Conservation (phyloP, 23 tunicate genomes). For the Ciona savignyi region DNA sequence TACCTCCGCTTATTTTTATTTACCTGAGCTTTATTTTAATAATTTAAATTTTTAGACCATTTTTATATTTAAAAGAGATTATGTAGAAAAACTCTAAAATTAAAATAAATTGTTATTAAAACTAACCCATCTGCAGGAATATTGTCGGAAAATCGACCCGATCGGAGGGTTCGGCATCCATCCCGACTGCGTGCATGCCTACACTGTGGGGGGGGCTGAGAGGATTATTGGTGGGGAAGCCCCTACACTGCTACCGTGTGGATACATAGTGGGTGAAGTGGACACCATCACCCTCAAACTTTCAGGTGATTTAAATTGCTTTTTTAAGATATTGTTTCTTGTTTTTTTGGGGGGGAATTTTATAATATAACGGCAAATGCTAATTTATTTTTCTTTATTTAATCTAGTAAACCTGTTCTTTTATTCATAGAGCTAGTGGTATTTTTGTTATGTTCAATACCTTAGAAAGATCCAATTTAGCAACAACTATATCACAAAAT, state of each 20-base stretch:
- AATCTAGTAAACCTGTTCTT: not conserved
- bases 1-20: no score
- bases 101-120: no score
- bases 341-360: no score
- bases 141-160: conserved; percentile 59
- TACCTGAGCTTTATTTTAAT: no score
- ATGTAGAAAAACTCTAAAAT: no score
- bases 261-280: conserved; percentile 65
- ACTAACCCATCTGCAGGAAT: conserved; percentile 29
- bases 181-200: conserved; percentile 17
- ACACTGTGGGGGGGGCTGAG: conserved; percentile 57
- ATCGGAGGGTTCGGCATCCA: conserved; percentile 27
- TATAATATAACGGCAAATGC: no score
- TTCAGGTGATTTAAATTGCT: conserved; percentile 14
- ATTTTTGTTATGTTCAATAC: no score
- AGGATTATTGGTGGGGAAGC: conserved; percentile 46
- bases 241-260: conserved; percentile 77
- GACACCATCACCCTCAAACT: conserved; percentile 49
- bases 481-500: no score
- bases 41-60: no score
- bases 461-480: no score
- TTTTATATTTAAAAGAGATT: no score
- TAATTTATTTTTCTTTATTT: not conserved
- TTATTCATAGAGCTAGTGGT: not conserved
- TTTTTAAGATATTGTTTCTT: not conserved